A percentile compares a stretch with the other conserved stretches of the same genome.
Evolutionary conservation across 2,113 vertebrate genomes (phyloP).

Genomic region (Apaloderma vittatum): DNA sequence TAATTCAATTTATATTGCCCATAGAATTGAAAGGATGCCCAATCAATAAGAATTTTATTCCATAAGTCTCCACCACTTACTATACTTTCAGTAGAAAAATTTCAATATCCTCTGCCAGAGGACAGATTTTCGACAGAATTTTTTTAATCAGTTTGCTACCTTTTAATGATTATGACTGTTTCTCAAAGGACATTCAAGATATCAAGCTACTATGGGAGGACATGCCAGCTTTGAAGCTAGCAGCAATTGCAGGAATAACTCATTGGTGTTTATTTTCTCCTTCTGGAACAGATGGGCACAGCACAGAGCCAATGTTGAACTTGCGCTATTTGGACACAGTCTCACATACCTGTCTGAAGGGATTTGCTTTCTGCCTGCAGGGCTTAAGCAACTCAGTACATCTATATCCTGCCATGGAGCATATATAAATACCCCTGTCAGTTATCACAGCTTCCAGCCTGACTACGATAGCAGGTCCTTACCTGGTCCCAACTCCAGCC

Average conservation of each 20-base stretch:
- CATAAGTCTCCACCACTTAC: background rate
- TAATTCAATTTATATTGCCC: background rate
- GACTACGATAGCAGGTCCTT: background rate
- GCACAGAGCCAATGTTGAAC: background rate
- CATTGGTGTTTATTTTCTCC: background rate
- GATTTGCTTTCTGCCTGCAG: background rate
- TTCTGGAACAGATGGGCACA: background rate
- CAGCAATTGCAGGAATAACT: background rate
- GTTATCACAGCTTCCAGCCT: background rate
- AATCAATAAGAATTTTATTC: constrained; percentile 2
- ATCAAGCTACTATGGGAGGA: background rate
- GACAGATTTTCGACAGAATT: background rate
- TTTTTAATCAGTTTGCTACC: background rate
- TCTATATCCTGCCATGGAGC: background rate
- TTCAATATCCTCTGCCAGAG: background rate
- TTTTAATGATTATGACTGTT: background rate
- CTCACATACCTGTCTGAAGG: background rate
- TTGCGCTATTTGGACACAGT: background rate
- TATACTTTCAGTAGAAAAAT: background rate
- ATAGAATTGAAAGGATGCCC: background rate
- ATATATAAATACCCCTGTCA: background rate
- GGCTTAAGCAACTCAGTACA: background rate
- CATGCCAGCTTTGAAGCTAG: background rate
- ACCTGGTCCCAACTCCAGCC: background rate
- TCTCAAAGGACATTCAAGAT: background rate